Evolutionary conservation across 2,797 vertebrate species (phyloP), one percentile per base, ranked within the genome.

Genomic region (Streptopelia turtur): DNA sequence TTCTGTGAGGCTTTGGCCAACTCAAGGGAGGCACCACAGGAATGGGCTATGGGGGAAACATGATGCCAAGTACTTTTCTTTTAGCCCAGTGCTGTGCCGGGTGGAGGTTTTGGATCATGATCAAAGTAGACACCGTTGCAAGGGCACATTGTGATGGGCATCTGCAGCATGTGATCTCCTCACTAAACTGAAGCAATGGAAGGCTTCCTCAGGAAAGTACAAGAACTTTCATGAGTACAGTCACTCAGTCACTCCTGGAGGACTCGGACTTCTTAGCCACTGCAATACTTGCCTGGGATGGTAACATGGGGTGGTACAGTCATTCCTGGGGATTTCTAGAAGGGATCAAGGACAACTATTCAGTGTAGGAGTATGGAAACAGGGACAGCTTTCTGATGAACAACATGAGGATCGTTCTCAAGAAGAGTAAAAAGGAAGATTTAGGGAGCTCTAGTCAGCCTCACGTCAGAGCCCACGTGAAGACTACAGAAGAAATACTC

Each of bases 11-110:
- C 7, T 2, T 33, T 61, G 27, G 10, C 4, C 22, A 52, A 15
- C 24, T 52, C 55, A 2, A 15, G 11, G 11, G 45, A 7, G 16
- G 13, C 16, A 49, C 5, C 30, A 24, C 17, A 8, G 24, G 4
- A 49, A 31, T 45, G 0, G 9, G 11, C 3, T 3, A 6, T 0
- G 14, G 3, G 16, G 6, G 7, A 18, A 72, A 41, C 0, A 3
- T 1, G 1, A 6, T 74, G 7, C 10, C 16, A 39, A 82, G 49
- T 60, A 28, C 10, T 52, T 68, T 61, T 15, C 43, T 72, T 20
- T 57, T 49, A 47, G 41, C 5, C 11, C 8, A 11, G 10, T 3
- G 2, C 11, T 13, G 9, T 33, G 30, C n/a, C 27, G 17, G 64
- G 5, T 53, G 52, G 31, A 56, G 28, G 4, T 70, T n/a, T 20